phyloP scores from a whole-genome alignment of 2,888 invertebrate genomes.

The Sphecodes monilicornis region DNA sequence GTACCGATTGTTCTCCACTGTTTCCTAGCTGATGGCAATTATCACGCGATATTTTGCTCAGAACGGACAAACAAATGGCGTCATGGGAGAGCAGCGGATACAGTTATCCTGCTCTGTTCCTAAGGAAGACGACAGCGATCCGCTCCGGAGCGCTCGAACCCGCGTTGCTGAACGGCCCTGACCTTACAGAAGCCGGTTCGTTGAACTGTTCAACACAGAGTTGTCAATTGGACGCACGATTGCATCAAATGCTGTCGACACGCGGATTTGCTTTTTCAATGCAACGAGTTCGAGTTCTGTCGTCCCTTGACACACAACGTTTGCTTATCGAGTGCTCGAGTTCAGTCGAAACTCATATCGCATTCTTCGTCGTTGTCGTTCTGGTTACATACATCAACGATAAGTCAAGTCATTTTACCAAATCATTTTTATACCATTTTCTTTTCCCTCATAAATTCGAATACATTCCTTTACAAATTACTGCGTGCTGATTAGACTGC shows the following conservation, averaged over 20 bases:
- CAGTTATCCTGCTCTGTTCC: constrained; percentile 55
- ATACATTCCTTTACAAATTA: no score
- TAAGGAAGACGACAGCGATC: constrained; percentile 53
- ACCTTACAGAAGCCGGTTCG: constrained; percentile 65
- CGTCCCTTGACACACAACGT: neutral
- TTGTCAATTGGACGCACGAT: constrained; percentile 61
- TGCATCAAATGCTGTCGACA: constrained; percentile 44
- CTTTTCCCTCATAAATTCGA: no score
- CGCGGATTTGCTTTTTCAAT: constrained; percentile 33
- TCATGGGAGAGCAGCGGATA: constrained; percentile 14
- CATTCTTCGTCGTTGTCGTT: neutral
- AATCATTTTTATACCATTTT: no score
- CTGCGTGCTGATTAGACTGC: no score
- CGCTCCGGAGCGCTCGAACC: constrained; percentile 21
- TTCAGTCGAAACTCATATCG: neutral
- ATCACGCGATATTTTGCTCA: neutral
- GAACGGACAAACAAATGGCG: neutral
- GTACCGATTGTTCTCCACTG: neutral
- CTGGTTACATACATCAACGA: neutral
- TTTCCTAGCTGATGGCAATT: neutral
- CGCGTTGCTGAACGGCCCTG: constrained; percentile 59
- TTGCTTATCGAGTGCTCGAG: neutral
- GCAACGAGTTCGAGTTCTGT: neutral
- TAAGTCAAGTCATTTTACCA: no score
- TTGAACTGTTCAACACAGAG: constrained; percentile 64